Base-by-base conservation (phyloP, 2,888 invertebrate species). In the Temnothorax ravouxi region DNA sequence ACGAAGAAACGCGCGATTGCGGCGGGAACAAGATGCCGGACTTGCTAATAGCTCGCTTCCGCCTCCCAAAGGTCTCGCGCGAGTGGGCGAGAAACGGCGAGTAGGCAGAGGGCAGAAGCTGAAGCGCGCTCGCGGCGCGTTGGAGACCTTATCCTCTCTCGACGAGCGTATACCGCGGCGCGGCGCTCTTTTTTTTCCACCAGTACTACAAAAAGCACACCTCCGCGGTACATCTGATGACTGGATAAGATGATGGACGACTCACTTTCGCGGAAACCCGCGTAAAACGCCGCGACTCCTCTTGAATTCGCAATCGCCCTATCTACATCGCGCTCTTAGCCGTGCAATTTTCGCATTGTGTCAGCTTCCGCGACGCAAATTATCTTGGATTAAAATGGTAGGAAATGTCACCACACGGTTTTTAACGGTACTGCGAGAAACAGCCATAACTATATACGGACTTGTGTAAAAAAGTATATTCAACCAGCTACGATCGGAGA, bases 1-100 rank as follows among this genome's bases (percentile, higher is more conserved):
- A 84, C 80, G 83, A 86, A 56, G 67, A 81, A 85, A 87, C 74
- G 52, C 80, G 83, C 83, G 84, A 87, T 88, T 80, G 77, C 59
- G 87, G 56, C 64, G 84, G 84, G 80, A 87, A 87, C 80, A 83
- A 89, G 88, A 88, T 83, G 62, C 83, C 47, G 75, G 52, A 21
- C 9, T n/a, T 34, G 72, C 62, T 89, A 88, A 89, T 88, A 85
- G 86, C 83, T 54, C 44, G 87, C 81, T 88, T 90, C 87, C 89
- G 88, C 77, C 54, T 89, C n/a, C 71, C 18, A 79, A 83, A 69
- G 85, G 80, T 77, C 38, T 69, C 44, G 67, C 56, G 67, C 67
- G 56, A 66, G 52, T 54, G 13, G 52, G 52, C 38, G 66, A 77
- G 41, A 29, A 66, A 25, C 21, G 44, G 9, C 44, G 44, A 25